Evolutionary conservation across 2,888 invertebrate genomes (phyloP), one percentile per base, ranked within the genome.

Genomic region (Lasioglossum malachurum): DNA sequence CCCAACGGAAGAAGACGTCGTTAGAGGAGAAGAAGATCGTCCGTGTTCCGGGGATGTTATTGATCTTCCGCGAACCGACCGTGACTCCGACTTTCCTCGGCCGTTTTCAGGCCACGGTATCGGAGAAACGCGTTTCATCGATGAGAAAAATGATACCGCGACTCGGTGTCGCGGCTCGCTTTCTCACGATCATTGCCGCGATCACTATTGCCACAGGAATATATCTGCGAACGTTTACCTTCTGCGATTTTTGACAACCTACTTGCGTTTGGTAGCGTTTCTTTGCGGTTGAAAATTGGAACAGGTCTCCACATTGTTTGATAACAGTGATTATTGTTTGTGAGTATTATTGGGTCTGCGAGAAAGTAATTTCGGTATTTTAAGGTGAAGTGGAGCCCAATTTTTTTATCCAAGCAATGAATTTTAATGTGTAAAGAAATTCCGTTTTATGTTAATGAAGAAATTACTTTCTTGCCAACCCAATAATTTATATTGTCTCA

Each of bases 31-130:
- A 35, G 31, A 46, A 19, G 41, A 69, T 44, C 83, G 38, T 77
- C 71, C 16, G 27, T 35, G 16, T 35, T 35, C 23, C 38, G 38
- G 19, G 41, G 44, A 74, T 80, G 57, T 87, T 87, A 75, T 75
- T 60, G 71, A 83, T 87, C 72, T 78, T 57, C 67, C 41, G 57
- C n/a, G 60, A 10, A 78, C 16, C 69, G 27, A 27, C 49, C 57
- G 72, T 53, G 4, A 35, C 23, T 27, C 53, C 41, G 46, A 75
- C 64, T 67, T 78, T 86, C 38, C 31, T 16, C 14, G 46, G 41
- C 23, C 49, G 31, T 27, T 78, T 44, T n/a, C 23, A 23, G 19
- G 44, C 67, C 71, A 49, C 44, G 49, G 19, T 73, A 31, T 64
- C 41, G 53, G 27, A 19, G 73, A 82, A 41, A 64, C 72, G 71